Conservation (phyloP, 2,113 vertebrate genomes). For the Anolis carolinensis region DNA sequence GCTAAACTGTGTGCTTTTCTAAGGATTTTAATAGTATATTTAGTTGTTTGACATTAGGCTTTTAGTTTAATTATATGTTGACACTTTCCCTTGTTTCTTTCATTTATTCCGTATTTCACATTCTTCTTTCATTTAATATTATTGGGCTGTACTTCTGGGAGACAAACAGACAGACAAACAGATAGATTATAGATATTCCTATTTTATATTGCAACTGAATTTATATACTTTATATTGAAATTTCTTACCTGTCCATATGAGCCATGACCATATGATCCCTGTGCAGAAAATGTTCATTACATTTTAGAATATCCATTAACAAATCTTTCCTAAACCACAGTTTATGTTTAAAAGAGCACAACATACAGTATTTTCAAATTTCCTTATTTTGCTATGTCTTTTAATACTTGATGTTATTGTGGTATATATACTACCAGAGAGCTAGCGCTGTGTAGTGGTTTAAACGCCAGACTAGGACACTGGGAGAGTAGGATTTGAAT, state of each 20-base stretch:
- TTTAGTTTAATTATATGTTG: too few relatives aligned
- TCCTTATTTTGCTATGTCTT: not conserved
- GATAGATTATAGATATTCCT: not conserved
- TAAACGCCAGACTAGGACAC: too few relatives aligned
- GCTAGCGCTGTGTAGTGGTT: too few relatives aligned
- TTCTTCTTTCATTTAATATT: too few relatives aligned
- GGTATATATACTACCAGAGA: not conserved
- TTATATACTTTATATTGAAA: not conserved
- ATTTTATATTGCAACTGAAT: not conserved
- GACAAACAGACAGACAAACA: too few relatives aligned
- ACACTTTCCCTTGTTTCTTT: too few relatives aligned
- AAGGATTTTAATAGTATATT: too few relatives aligned
- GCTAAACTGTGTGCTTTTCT: too few relatives aligned
- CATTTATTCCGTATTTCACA: too few relatives aligned
- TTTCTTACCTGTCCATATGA: slow-evolving; percentile 13
- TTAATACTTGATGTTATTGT: not conserved
- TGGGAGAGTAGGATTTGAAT: too few relatives aligned
- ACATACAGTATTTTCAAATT: not conserved
- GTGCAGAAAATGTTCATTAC: not conserved
- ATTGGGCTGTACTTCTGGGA: too few relatives aligned
- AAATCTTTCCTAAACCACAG: not conserved
- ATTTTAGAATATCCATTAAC: not conserved
- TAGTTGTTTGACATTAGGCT: too few relatives aligned
- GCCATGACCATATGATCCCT: not conserved
- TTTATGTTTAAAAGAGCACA: not conserved